Conservation (phyloP, 2,888 invertebrate genomes). For the Apamea epomidion region DNA sequence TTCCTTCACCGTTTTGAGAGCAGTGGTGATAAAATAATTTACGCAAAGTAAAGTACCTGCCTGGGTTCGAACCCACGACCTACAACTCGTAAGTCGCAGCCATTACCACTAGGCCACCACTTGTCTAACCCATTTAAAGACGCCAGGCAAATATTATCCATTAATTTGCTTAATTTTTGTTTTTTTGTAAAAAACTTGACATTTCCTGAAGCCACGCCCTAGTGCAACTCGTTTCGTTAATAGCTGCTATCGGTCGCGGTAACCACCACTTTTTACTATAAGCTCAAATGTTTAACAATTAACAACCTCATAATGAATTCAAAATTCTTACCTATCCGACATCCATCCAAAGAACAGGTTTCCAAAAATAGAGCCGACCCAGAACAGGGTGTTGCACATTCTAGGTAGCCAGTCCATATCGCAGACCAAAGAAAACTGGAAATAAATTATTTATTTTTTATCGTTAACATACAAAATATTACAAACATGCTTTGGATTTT, state of each 20-base stretch:
- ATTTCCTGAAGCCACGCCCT: background rate
- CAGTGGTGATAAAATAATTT: too few species aligned
- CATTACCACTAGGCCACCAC: too few species aligned
- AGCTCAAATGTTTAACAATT: background rate
- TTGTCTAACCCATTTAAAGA: too few species aligned
- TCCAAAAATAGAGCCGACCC: conserved; percentile 92
- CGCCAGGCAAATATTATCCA: background rate
- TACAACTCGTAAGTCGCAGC: too few species aligned
- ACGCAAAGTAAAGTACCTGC: too few species aligned
- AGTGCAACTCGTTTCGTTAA: background rate
- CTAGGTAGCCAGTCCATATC: conserved; percentile 91
- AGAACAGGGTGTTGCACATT: conserved; percentile 92
- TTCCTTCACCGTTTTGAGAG: background rate
- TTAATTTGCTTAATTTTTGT: background rate
- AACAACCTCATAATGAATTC: background rate
- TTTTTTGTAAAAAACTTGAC: too few species aligned
- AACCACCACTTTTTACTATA: background rate
- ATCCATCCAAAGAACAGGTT: conserved; percentile 92
- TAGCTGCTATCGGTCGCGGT: background rate
- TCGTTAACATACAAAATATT: background rate
- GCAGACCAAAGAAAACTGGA: conserved; percentile 92
- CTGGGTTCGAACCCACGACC: too few species aligned
- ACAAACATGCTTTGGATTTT: background rate
- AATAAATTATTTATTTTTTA: conserved; percentile 29
- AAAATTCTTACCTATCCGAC: conserved; percentile 89